phyloP scores from a whole-genome alignment of 2,888 invertebrate genomes.

The Rambutsinella grinnellia region DNA sequence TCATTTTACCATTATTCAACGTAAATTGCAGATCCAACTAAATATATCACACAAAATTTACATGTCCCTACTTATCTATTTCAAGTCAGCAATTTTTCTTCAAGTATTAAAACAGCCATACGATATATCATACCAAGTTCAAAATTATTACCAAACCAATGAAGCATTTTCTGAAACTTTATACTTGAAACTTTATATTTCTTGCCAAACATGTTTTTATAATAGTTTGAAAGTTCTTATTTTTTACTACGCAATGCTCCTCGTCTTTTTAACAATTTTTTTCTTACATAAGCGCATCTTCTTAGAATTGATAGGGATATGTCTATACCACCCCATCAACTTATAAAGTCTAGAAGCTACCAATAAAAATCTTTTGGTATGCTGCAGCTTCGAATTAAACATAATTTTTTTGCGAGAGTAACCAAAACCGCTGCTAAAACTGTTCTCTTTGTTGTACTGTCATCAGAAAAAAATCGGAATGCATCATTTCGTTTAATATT shows the following conservation, averaged over 20 bases:
- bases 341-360: slow-evolving; percentile 10
- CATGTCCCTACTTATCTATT: no score
- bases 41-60: no score
- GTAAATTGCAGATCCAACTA: no score
- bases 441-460: slow-evolving; percentile 49
- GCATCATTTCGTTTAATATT: slow-evolving; percentile 30
- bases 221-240: slow-evolving; percentile 26
- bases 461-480: slow-evolving; percentile 42
- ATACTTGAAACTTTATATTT: slow-evolving; percentile 14
- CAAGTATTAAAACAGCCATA: no score
- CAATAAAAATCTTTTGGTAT: slow-evolving; percentile 9
- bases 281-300: slow-evolving; percentile 19
- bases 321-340: not conserved
- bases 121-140: no score
- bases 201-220: slow-evolving; percentile 41
- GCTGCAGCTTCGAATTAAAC: not conserved
- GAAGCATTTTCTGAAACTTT: not conserved
- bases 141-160: slow-evolving; percentile 1
- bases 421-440: slow-evolving; percentile 47
- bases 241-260: slow-evolving; percentile 36
- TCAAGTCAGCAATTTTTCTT: no score
- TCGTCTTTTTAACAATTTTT: slow-evolving; percentile 18
- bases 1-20: not conserved
- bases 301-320: slow-evolving; percentile 31
- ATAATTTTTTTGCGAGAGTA: slow-evolving; percentile 31